These are phyloP conservation scores for Desoria tigrina DNA, from an alignment of 2,888 invertebrate genomes.

Conservation along the genomic window DNA sequence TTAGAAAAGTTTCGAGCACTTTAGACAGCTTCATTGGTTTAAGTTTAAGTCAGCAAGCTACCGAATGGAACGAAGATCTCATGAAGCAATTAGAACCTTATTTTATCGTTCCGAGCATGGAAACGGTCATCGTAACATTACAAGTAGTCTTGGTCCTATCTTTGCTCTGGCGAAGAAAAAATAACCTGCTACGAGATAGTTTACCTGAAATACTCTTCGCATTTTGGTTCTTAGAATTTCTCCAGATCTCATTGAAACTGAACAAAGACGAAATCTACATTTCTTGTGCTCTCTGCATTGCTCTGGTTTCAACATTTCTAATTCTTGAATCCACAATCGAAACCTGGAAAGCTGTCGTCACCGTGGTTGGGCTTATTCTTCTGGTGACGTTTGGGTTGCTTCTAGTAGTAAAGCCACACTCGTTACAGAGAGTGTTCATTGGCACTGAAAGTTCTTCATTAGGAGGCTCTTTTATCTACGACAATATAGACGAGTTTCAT, in stretches of 20 bases:
- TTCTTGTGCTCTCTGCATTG: neutral
- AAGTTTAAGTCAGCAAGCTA: neutral
- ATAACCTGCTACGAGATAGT: constrained; percentile 21
- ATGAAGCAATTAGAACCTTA: neutral
- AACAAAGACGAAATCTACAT: constrained; percentile 5
- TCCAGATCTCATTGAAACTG: constrained; percentile 5
- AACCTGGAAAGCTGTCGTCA: constrained; percentile 23
- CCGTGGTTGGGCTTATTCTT: constrained; percentile 6
- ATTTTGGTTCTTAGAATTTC: constrained; percentile 31
- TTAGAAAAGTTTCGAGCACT: neutral
- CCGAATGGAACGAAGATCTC: neutral
- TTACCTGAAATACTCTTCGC: constrained; percentile 34
- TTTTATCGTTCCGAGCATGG: neutral
- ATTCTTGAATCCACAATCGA: constrained; percentile 18
- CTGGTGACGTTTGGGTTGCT: neutral
- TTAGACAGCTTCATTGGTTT: neutral
- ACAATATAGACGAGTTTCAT: constrained; percentile 2
- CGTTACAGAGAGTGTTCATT: too few species aligned
- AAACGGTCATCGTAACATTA: neutral
- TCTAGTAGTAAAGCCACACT: neutral
- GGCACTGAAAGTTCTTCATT: too few species aligned
- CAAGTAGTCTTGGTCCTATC: neutral
- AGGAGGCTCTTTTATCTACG: neutral
- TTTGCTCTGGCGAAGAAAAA: neutral
- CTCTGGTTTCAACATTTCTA: constrained; percentile 9